These are phyloP conservation scores for Heliconius ethilla DNA, from an alignment of 2,888 invertebrate genomes.

Conservation along the genomic window DNA sequence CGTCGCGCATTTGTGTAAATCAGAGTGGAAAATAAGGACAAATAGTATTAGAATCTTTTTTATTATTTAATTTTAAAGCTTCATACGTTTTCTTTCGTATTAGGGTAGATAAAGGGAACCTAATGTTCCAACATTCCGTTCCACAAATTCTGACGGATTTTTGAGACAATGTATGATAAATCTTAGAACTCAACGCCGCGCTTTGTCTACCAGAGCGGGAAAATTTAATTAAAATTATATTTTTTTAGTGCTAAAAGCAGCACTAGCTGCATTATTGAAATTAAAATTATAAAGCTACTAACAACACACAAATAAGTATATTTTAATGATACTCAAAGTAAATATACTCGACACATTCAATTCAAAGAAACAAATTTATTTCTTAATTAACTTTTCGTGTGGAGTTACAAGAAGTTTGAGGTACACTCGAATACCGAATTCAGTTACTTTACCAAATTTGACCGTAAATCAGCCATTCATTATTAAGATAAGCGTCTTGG, in stretches of 20 bases:
- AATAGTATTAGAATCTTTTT: too few relatives aligned
- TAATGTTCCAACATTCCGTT: too few relatives aligned
- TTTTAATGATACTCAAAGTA: not conserved
- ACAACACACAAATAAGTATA: not conserved
- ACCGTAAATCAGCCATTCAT: constrained; percentile 52
- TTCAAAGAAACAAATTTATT: not conserved
- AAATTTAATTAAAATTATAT: too few relatives aligned
- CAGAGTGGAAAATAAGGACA: too few relatives aligned
- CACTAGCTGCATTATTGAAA: not conserved
- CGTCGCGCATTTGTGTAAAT: too few relatives aligned
- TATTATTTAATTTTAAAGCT: too few relatives aligned
- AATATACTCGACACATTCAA: not conserved
- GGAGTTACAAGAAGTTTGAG: constrained; percentile 3
- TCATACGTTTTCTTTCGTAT: too few relatives aligned
- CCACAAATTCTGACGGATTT: too few relatives aligned
- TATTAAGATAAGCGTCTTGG: constrained; percentile 69
- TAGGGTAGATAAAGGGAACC: too few relatives aligned
- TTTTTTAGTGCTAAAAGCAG: not conserved
- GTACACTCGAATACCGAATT: constrained; percentile 33
- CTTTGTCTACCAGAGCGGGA: too few relatives aligned
- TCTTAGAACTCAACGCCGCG: too few relatives aligned
- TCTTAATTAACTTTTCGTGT: constrained; percentile 14
- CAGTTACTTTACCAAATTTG: constrained; percentile 40
- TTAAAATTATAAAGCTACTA: not conserved
- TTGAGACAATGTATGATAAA: too few relatives aligned